Percentiles rank a stretch among this genome's conserved stretches.
Evolutionary conservation across 2,888 invertebrate species (phyloP).

Genomic region (Oxyscelio sp.): DNA sequence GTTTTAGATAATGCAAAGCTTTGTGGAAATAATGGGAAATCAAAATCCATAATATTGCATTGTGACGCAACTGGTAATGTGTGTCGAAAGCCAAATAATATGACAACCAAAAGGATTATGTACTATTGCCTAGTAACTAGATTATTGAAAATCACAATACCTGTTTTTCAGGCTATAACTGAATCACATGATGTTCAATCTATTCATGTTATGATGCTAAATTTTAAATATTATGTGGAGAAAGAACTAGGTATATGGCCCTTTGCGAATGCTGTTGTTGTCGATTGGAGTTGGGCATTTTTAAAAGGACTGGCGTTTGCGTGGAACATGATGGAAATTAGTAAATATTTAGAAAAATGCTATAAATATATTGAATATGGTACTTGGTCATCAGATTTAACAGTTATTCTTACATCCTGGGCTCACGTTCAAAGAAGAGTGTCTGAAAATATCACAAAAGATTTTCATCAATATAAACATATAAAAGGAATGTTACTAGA

Average conservation of each 20-base stretch:
- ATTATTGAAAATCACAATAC: not conserved
- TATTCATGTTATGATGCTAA: conserved; percentile 42
- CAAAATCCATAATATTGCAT: conserved; percentile 17
- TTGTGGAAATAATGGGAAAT: not conserved
- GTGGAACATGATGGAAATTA: conserved; percentile 40
- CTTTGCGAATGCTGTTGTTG: conserved; percentile 16
- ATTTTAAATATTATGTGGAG: conserved; percentile 44
- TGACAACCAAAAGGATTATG: conserved; percentile 23
- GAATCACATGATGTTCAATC: conserved; percentile 44
- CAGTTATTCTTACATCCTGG: conserved; percentile 48
- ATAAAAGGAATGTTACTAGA: conserved; percentile 63
- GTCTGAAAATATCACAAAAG: conserved; percentile 22
- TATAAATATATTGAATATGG: conserved; percentile 24
- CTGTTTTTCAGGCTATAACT: conserved; percentile 42
- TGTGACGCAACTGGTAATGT: conserved; percentile 63
- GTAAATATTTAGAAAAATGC: conserved; percentile 41
- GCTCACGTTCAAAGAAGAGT: conserved; percentile 63
- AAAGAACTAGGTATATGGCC: conserved; percentile 37
- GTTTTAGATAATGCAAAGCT: not conserved
- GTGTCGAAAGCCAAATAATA: conserved; percentile 1
- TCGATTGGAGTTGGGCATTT: conserved; percentile 51
- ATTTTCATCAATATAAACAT: conserved; percentile 31
- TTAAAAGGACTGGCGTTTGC: conserved; percentile 35
- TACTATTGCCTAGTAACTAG: conserved; percentile 38
- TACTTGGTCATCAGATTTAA: conserved; percentile 2